Conservation (phyloP, 1,140 invertebrate species). For the Luehdorfia chinensis region DNA sequence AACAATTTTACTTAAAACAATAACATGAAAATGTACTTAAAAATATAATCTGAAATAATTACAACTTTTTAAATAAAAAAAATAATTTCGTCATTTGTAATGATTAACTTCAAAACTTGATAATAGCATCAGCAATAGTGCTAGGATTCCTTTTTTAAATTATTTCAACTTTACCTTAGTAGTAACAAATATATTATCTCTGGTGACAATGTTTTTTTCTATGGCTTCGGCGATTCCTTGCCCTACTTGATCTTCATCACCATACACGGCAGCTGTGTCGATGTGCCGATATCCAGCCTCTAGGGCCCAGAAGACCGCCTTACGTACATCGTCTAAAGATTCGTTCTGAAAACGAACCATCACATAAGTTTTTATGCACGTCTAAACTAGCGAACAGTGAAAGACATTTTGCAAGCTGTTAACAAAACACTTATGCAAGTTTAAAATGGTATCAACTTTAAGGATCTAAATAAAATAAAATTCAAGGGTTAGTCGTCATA, state of each 20-base stretch:
- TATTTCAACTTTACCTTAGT: conserved; percentile 83
- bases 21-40: background rate
- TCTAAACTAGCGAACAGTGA: no score
- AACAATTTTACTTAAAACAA: conserved; percentile 7
- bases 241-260: conserved; percentile 91
- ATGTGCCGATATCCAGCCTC: conserved; percentile 91
- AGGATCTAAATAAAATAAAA: no score
- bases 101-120: no score
- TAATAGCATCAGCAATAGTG: no score
- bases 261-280: conserved; percentile 91
- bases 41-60: no score
- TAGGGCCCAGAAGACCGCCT: conserved; percentile 78
- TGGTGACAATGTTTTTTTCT: conserved; percentile 82
- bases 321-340: conserved; percentile 40
- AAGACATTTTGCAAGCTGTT: no score
- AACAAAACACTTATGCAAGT: no score
- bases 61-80: background rate
- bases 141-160: no score
- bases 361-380: no score
- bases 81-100: background rate
- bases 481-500: no score
- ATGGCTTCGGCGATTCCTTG: conserved; percentile 84
- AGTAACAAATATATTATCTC: conserved; percentile 91
- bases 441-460: no score
- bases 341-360: conserved; percentile 33